A percentile compares a stretch with the other conserved stretches of the same genome.
These are phyloP conservation scores for Gambelia wislizenii DNA, from an alignment of 2,797 vertebrate genomes.

Conservation along the genomic window DNA sequence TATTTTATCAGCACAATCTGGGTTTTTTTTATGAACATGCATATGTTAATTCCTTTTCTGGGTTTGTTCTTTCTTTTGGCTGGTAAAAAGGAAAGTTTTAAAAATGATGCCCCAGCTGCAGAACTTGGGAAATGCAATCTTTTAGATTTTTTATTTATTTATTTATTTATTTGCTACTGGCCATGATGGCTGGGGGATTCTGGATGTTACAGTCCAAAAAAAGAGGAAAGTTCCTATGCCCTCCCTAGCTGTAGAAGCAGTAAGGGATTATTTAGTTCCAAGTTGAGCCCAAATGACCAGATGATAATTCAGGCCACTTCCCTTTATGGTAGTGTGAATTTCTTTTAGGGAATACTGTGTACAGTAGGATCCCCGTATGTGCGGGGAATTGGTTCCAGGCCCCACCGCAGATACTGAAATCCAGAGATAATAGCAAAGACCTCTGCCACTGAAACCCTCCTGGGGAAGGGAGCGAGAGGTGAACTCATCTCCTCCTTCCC, in stretches of 20 bases:
- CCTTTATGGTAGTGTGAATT: not conserved
- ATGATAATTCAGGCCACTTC: not conserved
- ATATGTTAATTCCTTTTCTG: not conserved
- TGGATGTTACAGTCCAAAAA: not conserved
- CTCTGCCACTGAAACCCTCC: no score
- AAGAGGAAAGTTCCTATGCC: not conserved
- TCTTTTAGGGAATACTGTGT: not conserved
- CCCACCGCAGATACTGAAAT: no score
- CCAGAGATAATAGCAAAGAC: no score
- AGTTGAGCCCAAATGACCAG: not conserved
- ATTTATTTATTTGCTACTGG: no score
- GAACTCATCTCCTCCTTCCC: no score
- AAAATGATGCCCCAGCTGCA: not conserved
- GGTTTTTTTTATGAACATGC: not conserved
- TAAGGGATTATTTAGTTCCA: not conserved
- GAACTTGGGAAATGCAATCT: no score
- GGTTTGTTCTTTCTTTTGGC: not conserved
- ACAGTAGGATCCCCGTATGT: no score
- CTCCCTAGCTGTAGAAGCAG: no score
- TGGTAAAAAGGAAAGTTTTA: not conserved
- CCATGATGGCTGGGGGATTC: not conserved
- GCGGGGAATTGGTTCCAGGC: no score
- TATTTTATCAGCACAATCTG: conserved; percentile 43
- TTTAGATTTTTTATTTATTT: no score
- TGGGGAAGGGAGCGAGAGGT: no score